These are phyloP conservation scores for Cantharis rustica DNA, from an alignment of 2,888 invertebrate genomes.

Conservation along the genomic window DNA sequence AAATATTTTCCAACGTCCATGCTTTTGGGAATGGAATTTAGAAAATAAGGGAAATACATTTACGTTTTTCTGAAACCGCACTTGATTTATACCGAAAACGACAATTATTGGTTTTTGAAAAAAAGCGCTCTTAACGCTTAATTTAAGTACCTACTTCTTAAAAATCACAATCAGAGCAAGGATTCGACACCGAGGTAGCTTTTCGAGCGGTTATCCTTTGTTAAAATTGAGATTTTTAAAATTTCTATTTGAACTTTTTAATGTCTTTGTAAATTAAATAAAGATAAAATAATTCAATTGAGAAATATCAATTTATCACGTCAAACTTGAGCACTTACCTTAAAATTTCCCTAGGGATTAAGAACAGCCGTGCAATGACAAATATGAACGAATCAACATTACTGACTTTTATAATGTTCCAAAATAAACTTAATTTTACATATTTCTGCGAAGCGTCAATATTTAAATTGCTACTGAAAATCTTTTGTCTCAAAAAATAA, in stretches of 20 bases:
- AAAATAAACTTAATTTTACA: neutral
- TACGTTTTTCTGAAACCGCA: neutral
- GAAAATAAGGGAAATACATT: neutral
- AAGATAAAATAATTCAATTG: constrained; percentile 1
- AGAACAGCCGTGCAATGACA: constrained; percentile 15
- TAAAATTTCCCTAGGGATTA: constrained; percentile 17
- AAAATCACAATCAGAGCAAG: neutral
- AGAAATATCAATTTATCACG: constrained; percentile 15
- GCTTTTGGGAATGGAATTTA: constrained; percentile 8
- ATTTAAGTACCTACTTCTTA: neutral
- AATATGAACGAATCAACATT: constrained; percentile 12
- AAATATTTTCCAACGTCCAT: constrained; percentile 6
- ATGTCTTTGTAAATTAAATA: neutral
- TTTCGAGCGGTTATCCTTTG: neutral
- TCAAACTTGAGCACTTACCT: constrained; percentile 17
- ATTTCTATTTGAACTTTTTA: neutral
- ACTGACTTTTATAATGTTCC: neutral
- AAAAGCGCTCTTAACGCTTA: neutral
- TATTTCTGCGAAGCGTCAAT: neutral
- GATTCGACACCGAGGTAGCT: neutral
- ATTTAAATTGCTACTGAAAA: neutral
- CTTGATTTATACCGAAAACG: neutral
- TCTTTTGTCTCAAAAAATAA: neutral
- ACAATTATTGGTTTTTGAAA: neutral
- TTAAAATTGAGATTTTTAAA: neutral